Evolutionary conservation across 2,113 vertebrate species (phyloP).

Genomic region (Odobenus rosmarus): DNA sequence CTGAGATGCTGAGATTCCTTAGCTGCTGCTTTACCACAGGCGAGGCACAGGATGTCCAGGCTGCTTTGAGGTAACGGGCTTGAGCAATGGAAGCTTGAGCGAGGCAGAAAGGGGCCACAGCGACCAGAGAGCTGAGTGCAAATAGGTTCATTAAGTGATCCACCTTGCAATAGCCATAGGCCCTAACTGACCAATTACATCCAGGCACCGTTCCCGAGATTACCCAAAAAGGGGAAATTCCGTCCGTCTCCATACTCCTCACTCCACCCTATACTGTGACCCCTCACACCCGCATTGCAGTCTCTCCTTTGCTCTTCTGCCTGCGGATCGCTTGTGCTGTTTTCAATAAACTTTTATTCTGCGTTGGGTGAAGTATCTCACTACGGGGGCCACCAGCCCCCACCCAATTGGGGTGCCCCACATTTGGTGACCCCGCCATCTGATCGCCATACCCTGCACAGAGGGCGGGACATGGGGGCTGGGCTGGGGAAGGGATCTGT

Average conservation of each 20-base stretch:
- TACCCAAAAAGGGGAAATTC: background rate
- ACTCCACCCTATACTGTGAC: too few relatives aligned
- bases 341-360: background rate
- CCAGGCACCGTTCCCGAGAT: background rate
- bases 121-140: background rate
- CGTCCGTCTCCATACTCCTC: background rate
- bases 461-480: rapidly evolving
- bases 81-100: background rate
- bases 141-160: background rate
- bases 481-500: background rate
- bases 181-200: background rate
- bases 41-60: background rate
- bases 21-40: too few relatives aligned
- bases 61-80: background rate
- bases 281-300: too few relatives aligned
- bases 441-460: background rate
- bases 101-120: background rate
- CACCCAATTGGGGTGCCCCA: background rate
- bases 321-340: too few relatives aligned
- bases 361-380: background rate
- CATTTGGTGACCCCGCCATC: background rate
- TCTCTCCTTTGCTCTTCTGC: background rate
- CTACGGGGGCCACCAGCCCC: background rate
- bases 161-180: background rate
- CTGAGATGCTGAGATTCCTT: background rate